Percentiles rank a stretch among this genome's conserved stretches.
Conservation (phyloP, 92 coral and sea anemone genomes). For the Heliopora coerulea region DNA sequence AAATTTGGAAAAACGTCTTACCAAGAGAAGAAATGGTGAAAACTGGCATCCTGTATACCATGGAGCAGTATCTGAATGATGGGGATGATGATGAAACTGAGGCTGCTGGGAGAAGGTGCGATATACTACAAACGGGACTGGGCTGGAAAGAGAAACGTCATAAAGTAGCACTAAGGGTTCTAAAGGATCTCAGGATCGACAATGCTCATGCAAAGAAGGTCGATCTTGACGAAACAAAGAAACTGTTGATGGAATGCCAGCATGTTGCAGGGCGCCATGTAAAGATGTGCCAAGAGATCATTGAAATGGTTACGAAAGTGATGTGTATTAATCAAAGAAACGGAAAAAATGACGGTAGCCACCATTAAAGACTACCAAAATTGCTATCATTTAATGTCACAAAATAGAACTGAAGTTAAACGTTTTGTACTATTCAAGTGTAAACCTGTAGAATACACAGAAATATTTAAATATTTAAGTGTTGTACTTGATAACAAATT, state of each 20-base stretch:
- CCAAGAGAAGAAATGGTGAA: slow-evolving; percentile 4
- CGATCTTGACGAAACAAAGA: slow-evolving; percentile 22
- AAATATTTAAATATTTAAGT: too few species aligned
- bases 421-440: too few species aligned
- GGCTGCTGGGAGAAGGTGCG: slow-evolving; percentile 28
- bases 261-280: background rate
- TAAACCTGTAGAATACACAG: too few species aligned
- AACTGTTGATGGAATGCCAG: slow-evolving; percentile 18
- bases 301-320: too few species aligned
- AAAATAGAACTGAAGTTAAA: too few species aligned
- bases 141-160: slow-evolving; percentile 12
- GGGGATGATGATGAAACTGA: background rate
- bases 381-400: too few species aligned
- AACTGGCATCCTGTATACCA: background rate
- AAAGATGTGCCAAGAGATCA: too few species aligned
- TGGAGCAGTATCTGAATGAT: too few species aligned
- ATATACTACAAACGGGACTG: background rate
- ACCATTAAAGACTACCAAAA: too few species aligned
- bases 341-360: too few species aligned
- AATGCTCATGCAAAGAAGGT: slow-evolving; percentile 15
- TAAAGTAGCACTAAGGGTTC: background rate
- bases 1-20: slow-evolving; percentile 24
- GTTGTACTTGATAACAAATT: too few species aligned
- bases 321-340: too few species aligned
- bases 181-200: background rate